Percentiles rank a stretch among this genome's conserved stretches.
Evolutionary conservation across 2,888 invertebrate species (phyloP).

Genomic region (Microplitis deprimator): DNA sequence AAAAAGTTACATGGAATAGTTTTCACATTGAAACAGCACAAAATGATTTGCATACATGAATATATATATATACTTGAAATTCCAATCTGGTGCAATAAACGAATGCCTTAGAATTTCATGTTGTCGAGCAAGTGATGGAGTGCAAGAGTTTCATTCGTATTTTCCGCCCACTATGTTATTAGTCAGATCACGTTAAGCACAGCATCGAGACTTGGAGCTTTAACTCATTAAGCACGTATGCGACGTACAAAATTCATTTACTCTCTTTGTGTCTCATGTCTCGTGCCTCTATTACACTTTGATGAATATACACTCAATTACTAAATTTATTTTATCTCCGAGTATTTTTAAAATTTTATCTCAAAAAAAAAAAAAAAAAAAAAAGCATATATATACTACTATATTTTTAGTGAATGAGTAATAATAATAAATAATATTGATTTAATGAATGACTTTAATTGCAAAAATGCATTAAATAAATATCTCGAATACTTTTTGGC

Average conservation of each 20-base stretch:
- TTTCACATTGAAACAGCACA: not conserved
- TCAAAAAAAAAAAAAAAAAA: no score
- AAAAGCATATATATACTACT: not conserved
- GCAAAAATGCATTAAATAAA: not conserved
- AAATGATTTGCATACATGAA: not conserved
- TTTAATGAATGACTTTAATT: not conserved
- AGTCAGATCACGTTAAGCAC: not conserved
- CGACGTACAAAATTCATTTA: not conserved
- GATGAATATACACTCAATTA: not conserved
- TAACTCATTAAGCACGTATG: constrained; percentile 15
- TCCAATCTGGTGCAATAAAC: not conserved
- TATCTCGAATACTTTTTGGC: not conserved
- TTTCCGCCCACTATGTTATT: not conserved
- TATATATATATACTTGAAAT: not conserved
- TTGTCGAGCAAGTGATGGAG: constrained; percentile 11
- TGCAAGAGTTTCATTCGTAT: constrained; percentile 1
- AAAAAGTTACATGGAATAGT: not conserved
- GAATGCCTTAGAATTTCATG: not conserved
- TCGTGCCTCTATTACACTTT: not conserved
- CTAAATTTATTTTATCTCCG: no score
- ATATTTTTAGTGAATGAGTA: not conserved
- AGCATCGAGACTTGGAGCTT: not conserved
- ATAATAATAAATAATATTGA: not conserved
- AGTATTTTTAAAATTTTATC: no score
- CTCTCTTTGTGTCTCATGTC: not conserved